Percentiles rank a stretch among this genome's conserved stretches.
Conservation (phyloP, 2,888 invertebrate species). For the Zygaena filipendulae region DNA sequence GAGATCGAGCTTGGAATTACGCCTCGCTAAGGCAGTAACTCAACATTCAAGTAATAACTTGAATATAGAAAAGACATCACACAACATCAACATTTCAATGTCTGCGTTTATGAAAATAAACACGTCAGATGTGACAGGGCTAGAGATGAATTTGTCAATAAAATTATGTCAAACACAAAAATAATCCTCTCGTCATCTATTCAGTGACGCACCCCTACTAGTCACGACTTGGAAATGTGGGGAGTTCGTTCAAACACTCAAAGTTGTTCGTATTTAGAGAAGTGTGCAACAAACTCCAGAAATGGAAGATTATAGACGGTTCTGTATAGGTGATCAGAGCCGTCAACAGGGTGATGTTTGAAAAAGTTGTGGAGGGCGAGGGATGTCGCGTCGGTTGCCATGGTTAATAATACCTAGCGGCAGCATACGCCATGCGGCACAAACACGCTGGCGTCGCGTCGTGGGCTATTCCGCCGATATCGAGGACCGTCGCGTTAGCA, state of each 20-base stretch:
- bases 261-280: constrained; percentile 1
- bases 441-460: constrained; percentile 25
- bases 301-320: constrained; percentile 53
- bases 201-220: constrained; percentile 57
- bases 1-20: no score
- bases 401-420: constrained; percentile 60
- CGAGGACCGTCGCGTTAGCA: constrained; percentile 37
- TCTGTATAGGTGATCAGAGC: constrained; percentile 59
- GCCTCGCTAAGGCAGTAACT: no score
- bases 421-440: constrained; percentile 30
- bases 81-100: constrained; percentile 9
- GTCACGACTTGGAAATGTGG: constrained; percentile 54
- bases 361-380: constrained; percentile 45
- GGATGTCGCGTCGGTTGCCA: constrained; percentile 44
- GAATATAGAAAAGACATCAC: no score
- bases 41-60: no score
- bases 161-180: constrained; percentile 69
- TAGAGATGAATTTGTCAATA: constrained; percentile 65
- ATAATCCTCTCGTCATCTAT: constrained; percentile 68
- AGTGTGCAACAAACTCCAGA: constrained; percentile 29
- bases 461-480: constrained; percentile 22
- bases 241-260: constrained; percentile 24
- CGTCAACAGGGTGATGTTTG: constrained; percentile 47
- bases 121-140: constrained; percentile 49
- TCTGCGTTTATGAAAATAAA: constrained; percentile 29